Base-by-base conservation (phyloP, 2,113 vertebrate species). In the Lichenostomus cassidix region DNA sequence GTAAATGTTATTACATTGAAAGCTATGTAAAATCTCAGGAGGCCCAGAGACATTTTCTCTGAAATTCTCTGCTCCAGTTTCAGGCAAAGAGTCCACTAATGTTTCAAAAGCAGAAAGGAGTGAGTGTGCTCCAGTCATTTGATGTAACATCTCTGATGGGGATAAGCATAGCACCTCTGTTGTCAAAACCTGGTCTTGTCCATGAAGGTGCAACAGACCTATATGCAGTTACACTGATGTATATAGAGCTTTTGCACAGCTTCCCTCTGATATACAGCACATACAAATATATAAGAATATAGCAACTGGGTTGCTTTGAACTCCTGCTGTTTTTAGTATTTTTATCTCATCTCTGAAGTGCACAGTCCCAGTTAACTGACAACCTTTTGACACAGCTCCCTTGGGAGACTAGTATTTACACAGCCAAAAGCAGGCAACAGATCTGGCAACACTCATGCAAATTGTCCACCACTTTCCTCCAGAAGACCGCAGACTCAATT, bases 1-100 rank as follows among this genome's bases (percentile, higher is more conserved):
- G 83, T 71, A 78, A 95, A 79, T 0, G 84, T 84, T 92, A 92
- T 68, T 95, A 87, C 52, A 92, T 3, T 62, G 77, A 89, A 91
- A 96, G 89, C 95, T 67, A 42, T 49, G 41, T 59, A 89, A 95
- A 94, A 79, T 76, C 96, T 86, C 92, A 90, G 39, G 91, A 70
- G 95, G 47, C 47, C 22, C 73, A 70, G 47, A 86, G 71, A 74
- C 2, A 3, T 83, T 92, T 91, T 92, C 76, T 94, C 87, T 75
- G 77, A 94, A 94, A 82, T 79, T 64, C 87, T 87, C 83, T 94
- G 93, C 87, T 95, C 92, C 65, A 95, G 58, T 95, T 97, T 96
- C 89, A 94, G 58, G 62, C 52, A 87, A 67, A 69, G 89, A 92
- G 17, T n/a, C 47, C 64, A 52, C 55, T 50, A 93, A 69, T 63